These are phyloP conservation scores for Idaea dimidiata DNA, from an alignment of 2,888 invertebrate species.

Conservation along the genomic window DNA sequence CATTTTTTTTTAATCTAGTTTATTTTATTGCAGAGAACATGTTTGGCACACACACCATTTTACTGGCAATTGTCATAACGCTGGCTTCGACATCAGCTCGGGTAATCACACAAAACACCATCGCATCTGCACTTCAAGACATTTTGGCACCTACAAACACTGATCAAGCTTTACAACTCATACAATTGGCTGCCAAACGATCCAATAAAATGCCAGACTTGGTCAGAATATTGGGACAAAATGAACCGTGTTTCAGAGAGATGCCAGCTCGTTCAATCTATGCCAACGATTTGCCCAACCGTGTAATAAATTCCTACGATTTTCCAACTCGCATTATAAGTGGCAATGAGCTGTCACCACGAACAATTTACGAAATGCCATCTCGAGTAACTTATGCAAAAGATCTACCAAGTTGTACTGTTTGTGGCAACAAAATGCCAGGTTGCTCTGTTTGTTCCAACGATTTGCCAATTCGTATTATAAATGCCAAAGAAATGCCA, in stretches of 20 bases:
- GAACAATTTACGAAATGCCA: background rate
- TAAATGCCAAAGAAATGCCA: slow-evolving; percentile 15
- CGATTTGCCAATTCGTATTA: slow-evolving; percentile 11
- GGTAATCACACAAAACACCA: slow-evolving; percentile 20
- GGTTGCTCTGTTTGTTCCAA: slow-evolving; percentile 6
- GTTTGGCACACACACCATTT: background rate
- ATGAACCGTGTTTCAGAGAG: background rate
- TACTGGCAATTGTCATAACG: slow-evolving; percentile 7
- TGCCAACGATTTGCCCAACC: slow-evolving; percentile 12
- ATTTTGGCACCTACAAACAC: slow-evolving; percentile 39
- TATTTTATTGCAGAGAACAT: background rate
- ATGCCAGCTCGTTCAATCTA: slow-evolving; percentile 5
- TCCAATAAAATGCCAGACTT: slow-evolving; percentile 15
- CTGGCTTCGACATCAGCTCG: slow-evolving; percentile 20
- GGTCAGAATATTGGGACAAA: background rate
- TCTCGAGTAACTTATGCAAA: too few relatives aligned
- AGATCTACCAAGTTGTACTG: too few relatives aligned
- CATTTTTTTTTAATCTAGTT: too few relatives aligned
- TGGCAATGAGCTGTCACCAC: slow-evolving; percentile 13
- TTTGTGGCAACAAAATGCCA: slow-evolving; percentile 7
- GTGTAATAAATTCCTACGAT: slow-evolving; percentile 7
- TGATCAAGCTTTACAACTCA: slow-evolving; percentile 34
- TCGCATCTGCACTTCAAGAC: slow-evolving; percentile 36
- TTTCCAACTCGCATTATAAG: slow-evolving; percentile 11
- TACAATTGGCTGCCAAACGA: slow-evolving; percentile 23